Evolutionary conservation across 1,140 invertebrate genomes (phyloP).

Genomic region (Cotesia vestalis): DNA sequence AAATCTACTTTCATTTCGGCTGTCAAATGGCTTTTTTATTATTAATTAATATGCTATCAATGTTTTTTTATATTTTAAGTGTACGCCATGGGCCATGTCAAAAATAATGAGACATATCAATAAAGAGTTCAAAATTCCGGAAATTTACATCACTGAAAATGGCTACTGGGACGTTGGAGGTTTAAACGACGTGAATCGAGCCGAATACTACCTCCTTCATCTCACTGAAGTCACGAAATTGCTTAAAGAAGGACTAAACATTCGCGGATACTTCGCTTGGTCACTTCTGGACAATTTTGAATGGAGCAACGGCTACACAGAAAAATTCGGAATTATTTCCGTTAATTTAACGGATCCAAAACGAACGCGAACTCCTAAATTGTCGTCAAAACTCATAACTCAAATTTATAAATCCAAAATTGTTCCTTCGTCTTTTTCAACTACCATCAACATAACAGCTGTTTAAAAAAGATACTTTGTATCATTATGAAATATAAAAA

Average conservation of each 20-base stretch:
- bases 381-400: conserved; percentile 71
- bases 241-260: conserved; percentile 60
- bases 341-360: conserved; percentile 69
- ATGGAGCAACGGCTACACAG: conserved; percentile 72
- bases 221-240: conserved; percentile 57
- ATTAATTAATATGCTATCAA: too few relatives aligned
- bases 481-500: too few relatives aligned
- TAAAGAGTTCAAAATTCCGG: conserved; percentile 58
- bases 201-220: conserved; percentile 57
- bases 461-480: too few relatives aligned
- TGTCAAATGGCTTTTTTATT: too few relatives aligned
- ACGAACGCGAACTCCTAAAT: conserved; percentile 73
- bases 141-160: conserved; percentile 68
- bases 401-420: conserved; percentile 52
- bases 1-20: too few relatives aligned
- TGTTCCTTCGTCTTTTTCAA: too few relatives aligned
- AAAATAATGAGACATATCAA: conserved; percentile 63
- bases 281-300: conserved; percentile 83
- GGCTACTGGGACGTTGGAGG: conserved; percentile 66
- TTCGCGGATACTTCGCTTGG: conserved; percentile 76
- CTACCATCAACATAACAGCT: too few relatives aligned
- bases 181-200: conserved; percentile 65
- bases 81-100: conserved; percentile 59
- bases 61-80: conserved; percentile 34
- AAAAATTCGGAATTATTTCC: conserved; percentile 58